phyloP scores from a whole-genome alignment of 2,113 vertebrate species.

The Saguinus midas region DNA sequence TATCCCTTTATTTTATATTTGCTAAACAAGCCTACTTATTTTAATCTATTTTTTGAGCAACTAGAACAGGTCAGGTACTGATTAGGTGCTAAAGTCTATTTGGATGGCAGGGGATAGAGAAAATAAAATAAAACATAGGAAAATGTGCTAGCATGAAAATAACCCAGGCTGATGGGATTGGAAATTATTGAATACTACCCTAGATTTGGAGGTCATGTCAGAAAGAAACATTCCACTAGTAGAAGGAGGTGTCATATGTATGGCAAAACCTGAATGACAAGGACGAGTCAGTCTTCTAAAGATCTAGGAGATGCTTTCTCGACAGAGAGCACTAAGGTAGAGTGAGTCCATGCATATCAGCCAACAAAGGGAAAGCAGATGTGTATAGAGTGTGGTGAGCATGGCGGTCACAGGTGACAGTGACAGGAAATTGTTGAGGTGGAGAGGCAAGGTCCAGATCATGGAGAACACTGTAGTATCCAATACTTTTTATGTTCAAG shows the following conservation, averaged over 20 bases:
- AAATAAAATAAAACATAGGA: background rate
- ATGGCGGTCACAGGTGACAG: fast-evolving
- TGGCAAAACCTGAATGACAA: background rate
- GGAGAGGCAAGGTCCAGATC: fast-evolving
- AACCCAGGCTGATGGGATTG: fast-evolving
- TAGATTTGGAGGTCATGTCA: background rate
- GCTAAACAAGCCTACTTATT: background rate
- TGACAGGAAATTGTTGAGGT: background rate
- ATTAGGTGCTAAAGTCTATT: background rate
- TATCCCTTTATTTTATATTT: background rate
- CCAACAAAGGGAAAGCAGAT: background rate
- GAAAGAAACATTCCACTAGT: background rate
- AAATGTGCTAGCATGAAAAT: background rate
- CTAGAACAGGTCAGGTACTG: background rate
- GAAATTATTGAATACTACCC: background rate
- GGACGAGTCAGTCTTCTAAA: background rate
- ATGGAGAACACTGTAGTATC: fast-evolving
- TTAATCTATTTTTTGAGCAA: background rate
- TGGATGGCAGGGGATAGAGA: background rate
- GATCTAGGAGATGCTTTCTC: background rate
- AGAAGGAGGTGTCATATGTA: fast-evolving
- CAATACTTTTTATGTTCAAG: background rate
- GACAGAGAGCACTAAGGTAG: fast-evolving
- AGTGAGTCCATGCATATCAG: background rate
- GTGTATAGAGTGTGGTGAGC: background rate